phyloP scores from a whole-genome alignment of 2,113 vertebrate species.

The Oryzias woworae region DNA sequence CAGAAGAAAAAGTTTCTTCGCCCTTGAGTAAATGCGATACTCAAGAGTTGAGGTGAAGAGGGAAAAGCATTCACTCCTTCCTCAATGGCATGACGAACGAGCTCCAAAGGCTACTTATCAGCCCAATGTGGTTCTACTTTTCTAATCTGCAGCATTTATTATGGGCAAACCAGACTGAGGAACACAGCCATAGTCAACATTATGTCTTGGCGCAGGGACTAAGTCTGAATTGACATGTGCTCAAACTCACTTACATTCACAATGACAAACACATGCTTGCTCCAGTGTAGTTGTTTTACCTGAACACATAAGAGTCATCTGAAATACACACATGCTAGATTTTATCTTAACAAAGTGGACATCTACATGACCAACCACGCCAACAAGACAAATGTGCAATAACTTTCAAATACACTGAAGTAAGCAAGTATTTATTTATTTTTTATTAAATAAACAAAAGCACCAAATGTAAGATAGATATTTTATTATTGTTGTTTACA shows the following conservation, averaged over 20 bases:
- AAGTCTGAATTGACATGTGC: slow-evolving; percentile 63
- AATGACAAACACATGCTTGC: slow-evolving; percentile 46
- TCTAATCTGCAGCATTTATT: slow-evolving; percentile 81
- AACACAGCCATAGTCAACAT: slow-evolving; percentile 79
- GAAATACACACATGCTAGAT: slow-evolving; percentile 48
- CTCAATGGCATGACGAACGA: slow-evolving; percentile 50
- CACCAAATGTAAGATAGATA: too few species aligned
- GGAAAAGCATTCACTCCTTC: slow-evolving; percentile 39
- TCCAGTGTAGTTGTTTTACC: slow-evolving; percentile 23
- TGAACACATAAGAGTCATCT: slow-evolving; percentile 46
- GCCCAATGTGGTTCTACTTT: slow-evolving; percentile 77
- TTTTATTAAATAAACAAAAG: too few species aligned
- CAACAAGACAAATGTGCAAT: too few species aligned
- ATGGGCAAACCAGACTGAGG: slow-evolving; percentile 70
- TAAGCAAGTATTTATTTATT: too few species aligned
- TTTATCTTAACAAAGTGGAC: too few species aligned
- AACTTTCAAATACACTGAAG: too few species aligned
- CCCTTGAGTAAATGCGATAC: slow-evolving; percentile 37
- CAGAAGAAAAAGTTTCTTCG: slow-evolving; percentile 29
- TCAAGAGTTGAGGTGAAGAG: slow-evolving; percentile 45
- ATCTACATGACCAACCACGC: too few species aligned
- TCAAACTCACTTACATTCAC: slow-evolving; percentile 48
- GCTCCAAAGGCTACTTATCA: slow-evolving; percentile 73
- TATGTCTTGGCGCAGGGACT: slow-evolving; percentile 73
- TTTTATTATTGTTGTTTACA: too few species aligned